Evolutionary conservation across 2,888 invertebrate species (phyloP), one percentile per base, ranked within the genome.

Genomic region (Pyrrhia umbra): DNA sequence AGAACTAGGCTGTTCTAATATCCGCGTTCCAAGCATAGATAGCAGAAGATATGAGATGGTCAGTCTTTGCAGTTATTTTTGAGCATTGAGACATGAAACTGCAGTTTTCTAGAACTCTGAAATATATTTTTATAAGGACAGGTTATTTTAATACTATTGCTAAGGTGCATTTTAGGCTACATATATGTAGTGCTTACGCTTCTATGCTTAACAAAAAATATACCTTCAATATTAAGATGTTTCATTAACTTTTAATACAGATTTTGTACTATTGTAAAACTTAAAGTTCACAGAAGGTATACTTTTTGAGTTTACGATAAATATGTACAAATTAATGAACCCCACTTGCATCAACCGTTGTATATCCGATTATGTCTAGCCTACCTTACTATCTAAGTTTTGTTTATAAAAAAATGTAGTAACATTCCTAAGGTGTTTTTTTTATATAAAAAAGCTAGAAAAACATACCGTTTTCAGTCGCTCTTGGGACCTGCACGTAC

Each of bases 361-460:
- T 18, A 49, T 43, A 66, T 50, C 45, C 15, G 23, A 72, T 68
- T 40, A 65, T 45, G 27, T 66, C 81, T 87, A 86, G 62, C 79
- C 85, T 88, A 88, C 68, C 85, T 87, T 87, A 88, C 15, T 37
- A 73, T 20, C 83, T 84, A 88, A 49, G 25, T 78, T 81, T 79
- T 82, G 84, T 85, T 86, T 84, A 84, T 86, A 89, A 84, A 89
- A 88, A 89, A 90, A 87, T 81, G 71, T 84, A 81, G 78, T 86
- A 89, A 89, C 86, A 85, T 86, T 73, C 85, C 90, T 90, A 90
- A 83, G 45, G 75, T 80, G 47, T 55, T 80, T 74, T 80, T 63
- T 78, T 39, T 37, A 54, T 82, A 86, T 87, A 82, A 89, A 91
- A 91, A 92, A 92, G 89, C 89, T 90, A 90, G 82, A 88, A 71